phyloP scores from a whole-genome alignment of 2,797 vertebrate species.

The Rhynchonycteris naso region DNA sequence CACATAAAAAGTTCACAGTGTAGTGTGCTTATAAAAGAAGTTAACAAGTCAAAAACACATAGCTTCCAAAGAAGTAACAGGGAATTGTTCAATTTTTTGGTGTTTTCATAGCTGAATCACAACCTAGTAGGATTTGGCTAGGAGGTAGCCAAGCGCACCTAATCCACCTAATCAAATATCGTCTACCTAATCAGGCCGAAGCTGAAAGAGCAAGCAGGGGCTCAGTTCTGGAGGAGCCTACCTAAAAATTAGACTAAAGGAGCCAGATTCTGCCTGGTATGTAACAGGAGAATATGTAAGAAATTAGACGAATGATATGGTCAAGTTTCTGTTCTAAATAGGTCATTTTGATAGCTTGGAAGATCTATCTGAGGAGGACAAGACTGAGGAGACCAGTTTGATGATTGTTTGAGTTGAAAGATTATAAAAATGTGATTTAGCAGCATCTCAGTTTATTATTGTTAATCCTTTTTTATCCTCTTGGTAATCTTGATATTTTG shows the following conservation, averaged over 20 bases:
- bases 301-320: neutral
- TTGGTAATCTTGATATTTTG: neutral
- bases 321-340: neutral
- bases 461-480: neutral
- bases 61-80: neutral
- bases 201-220: neutral
- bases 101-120: constrained; percentile 14
- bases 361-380: neutral
- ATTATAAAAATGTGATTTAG: neutral
- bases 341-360: neutral
- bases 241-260: neutral
- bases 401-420: neutral
- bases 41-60: neutral
- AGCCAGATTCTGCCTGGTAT: neutral
- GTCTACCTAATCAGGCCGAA: neutral
- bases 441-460: neutral
- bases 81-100: neutral
- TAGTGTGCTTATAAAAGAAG: neutral
- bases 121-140: neutral
- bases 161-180: neutral
- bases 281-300: neutral
- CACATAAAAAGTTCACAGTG: neutral
- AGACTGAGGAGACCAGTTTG: neutral
- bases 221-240: neutral
- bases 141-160: neutral